phyloP scores from a whole-genome alignment of 2,888 invertebrate species.

The Drosophila setosimentum region DNA sequence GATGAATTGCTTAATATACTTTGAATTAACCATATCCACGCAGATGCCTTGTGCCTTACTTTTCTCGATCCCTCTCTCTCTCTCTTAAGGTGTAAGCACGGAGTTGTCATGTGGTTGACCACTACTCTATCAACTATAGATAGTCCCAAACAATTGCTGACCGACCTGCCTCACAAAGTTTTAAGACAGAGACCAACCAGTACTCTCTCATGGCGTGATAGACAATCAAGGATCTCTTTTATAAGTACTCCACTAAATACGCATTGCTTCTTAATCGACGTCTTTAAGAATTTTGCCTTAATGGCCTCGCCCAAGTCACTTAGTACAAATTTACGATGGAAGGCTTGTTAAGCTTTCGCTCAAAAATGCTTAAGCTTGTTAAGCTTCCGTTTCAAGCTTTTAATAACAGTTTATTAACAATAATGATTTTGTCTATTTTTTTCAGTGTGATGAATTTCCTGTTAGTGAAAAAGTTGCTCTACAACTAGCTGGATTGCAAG shows the following conservation, averaged over 20 bases:
- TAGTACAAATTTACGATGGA: background rate
- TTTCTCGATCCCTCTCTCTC: background rate
- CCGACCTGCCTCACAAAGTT: background rate
- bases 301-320: background rate
- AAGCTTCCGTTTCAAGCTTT: background rate
- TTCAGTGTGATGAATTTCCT: slow-evolving; percentile 95
- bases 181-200: background rate
- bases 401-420: background rate
- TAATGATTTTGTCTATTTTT: slow-evolving; percentile 1
- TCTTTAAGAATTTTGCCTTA: background rate
- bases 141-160: background rate
- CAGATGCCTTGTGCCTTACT: background rate
- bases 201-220: background rate
- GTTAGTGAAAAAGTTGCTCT: slow-evolving; percentile 97
- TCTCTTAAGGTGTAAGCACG: background rate
- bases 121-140: background rate
- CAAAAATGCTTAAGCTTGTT: background rate
- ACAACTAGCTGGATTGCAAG: slow-evolving; percentile 96
- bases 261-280: background rate
- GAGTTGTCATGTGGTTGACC: background rate
- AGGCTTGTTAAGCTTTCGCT: background rate
- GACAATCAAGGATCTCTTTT: background rate
- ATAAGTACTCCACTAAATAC: background rate
- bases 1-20: background rate
- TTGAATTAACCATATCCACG: background rate